Evolutionary conservation across 2,888 invertebrate genomes (phyloP), one percentile per base, ranked within the genome.

Genomic region (Listrodromus nycthemerus): DNA sequence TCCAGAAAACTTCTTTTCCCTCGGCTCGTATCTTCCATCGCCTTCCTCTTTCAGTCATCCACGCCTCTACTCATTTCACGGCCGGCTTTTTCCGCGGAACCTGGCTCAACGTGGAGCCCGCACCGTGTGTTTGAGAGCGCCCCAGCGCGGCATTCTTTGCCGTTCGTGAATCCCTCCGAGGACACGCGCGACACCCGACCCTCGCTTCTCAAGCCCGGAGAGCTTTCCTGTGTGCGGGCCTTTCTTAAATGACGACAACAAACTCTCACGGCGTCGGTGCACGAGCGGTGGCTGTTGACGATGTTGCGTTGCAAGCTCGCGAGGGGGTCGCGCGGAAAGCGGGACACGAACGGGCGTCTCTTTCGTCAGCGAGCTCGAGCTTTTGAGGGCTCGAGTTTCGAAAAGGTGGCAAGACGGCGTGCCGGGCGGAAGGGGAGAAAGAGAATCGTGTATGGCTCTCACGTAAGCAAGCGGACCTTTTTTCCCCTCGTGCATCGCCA

Each of bases 371-470:
- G 27, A 65, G 50, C 41, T 75, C n/a, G 75, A 50, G 65, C 75
- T 65, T 65, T 65, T 13, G 65, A 50, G 52, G 48, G 75, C 1
- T 65, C 52, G 65, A 61, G 63, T 65, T 65, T 24, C 75, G 65
- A 65, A 16, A 45, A 70, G 45, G 41, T 76, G 65, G 75, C 58
- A 45, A 41, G 19, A 61, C 58, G 69, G 41, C 69, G 61, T 33
- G 45, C 30, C 45, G n/a, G 63, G 21, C 24, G 69, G 58, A 33
- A 45, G 67, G 13, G 63, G 21, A 41, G 76, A 69, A 76, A 70
- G 71, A 81, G 71, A 67, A 71, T 80, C 45, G 65, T 30, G 70
- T 67, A 69, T 67, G 70, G 33, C 58, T 52, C 61, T 73, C 82
- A 76, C 70, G 82, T 77, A 77, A 61, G 73, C 77, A 73, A 70